These are phyloP conservation scores for Emys orbicularis DNA, from an alignment of 2,797 vertebrate species.

Conservation along the genomic window DNA sequence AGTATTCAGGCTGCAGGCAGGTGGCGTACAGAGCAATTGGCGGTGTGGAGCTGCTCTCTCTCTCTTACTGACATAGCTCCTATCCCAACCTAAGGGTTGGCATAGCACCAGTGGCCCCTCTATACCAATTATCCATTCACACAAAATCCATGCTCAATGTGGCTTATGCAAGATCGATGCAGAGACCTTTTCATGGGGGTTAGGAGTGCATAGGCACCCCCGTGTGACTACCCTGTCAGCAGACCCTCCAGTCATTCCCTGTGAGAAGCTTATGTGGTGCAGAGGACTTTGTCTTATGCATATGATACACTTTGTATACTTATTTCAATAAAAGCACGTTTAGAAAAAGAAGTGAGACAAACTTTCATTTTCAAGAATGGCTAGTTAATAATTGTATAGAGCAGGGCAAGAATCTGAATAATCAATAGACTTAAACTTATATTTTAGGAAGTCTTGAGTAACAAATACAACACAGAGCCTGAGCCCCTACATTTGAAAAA, in stretches of 20 bases:
- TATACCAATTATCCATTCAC: neutral
- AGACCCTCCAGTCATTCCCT: neutral
- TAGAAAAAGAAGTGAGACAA: neutral
- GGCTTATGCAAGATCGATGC: neutral
- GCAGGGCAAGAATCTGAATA: neutral
- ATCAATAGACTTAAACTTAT: neutral
- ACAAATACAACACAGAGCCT: neutral
- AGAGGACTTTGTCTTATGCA: neutral
- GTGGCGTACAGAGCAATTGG: neutral
- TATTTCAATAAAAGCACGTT: neutral
- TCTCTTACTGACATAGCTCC: neutral
- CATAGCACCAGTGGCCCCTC: accelerated
- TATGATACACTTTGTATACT: neutral
- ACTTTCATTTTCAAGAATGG: neutral
- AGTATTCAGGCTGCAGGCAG: neutral
- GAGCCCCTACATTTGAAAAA: constrained; percentile 32
- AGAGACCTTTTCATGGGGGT: neutral
- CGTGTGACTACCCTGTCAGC: neutral
- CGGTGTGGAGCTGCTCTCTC: neutral
- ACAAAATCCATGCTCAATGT: neutral
- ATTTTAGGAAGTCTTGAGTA: neutral
- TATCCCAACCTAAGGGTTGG: neutral
- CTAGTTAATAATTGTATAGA: neutral
- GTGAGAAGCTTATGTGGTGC: neutral
- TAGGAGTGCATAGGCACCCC: neutral